phyloP scores from a whole-genome alignment of 2,888 invertebrate species.

The Eretmocerus hayati region DNA sequence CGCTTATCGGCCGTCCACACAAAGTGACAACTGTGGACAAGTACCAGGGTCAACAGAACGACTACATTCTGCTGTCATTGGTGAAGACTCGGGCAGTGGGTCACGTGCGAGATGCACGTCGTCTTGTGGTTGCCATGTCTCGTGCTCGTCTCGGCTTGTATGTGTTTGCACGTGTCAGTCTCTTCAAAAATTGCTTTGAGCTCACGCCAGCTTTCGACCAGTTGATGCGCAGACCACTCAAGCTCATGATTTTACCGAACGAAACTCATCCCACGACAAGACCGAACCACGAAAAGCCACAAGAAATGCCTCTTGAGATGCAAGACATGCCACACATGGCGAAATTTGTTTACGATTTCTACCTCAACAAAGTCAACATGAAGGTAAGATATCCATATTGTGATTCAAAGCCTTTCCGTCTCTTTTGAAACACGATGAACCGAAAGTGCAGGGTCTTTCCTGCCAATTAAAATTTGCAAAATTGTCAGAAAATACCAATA shows the following conservation, averaged over 20 bases:
- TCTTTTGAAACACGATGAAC: too few species aligned
- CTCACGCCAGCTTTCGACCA: slow-evolving; percentile 91
- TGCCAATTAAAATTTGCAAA: too few species aligned
- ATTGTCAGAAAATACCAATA: too few species aligned
- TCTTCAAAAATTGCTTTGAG: slow-evolving; percentile 96
- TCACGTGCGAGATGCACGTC: slow-evolving; percentile 90
- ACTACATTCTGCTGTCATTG: slow-evolving; percentile 91
- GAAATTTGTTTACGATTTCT: slow-evolving; percentile 88
- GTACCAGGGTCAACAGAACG: slow-evolving; percentile 99
- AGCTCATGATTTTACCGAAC: slow-evolving; percentile 70
- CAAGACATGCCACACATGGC: slow-evolving; percentile 93
- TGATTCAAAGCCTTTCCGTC: too few species aligned
- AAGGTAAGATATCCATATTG: too few species aligned
- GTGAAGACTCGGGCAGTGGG: slow-evolving; percentile 97
- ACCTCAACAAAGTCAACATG: slow-evolving; percentile 62
- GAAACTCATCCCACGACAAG: slow-evolving; percentile 75
- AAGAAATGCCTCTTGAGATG: slow-evolving; percentile 55
- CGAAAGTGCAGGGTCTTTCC: too few species aligned
- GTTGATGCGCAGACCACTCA: slow-evolving; percentile 72
- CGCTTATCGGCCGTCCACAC: slow-evolving; percentile 86
- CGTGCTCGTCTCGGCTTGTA: slow-evolving; percentile 94
- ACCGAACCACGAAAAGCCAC: slow-evolving; percentile 45
- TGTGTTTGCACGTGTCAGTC: slow-evolving; percentile 83
- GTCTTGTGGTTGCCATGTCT: slow-evolving; percentile 96
- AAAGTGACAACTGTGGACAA: slow-evolving; percentile 97